Base-by-base conservation (phyloP, 2,113 vertebrate species). In the Leptosomus discolor region DNA sequence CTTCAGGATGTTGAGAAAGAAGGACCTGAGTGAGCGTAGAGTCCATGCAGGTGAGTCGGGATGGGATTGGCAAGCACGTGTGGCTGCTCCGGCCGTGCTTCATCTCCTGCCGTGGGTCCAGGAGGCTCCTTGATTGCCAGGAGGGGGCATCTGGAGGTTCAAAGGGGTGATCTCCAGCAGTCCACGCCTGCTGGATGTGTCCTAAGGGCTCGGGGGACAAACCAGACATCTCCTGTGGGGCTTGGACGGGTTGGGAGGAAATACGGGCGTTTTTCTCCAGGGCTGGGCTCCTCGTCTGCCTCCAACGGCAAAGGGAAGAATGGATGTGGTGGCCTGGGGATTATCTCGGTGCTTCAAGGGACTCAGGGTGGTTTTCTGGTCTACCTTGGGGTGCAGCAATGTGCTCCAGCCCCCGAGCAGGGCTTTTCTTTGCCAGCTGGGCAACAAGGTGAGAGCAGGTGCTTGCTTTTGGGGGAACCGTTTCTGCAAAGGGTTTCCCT, bases 31-130 rank as follows among this genome's bases (percentile, higher is more conserved):
- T 30, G 57, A 70, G 32, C 0, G 8, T 64, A n/a, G 85, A 83
- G 88, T 83, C 78, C 7, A 4, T 10, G 12, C 9, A 22, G 22
- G 36, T 73, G 83, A 50, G 54, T 19, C 0, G 15, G n/a, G 45
- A 1, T 14, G 43, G 43, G 63, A 23, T 51, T 67, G 63, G 50
- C 0, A 1, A 53, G 30, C 0, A 0, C 2, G 0, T 36, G 69
- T 48, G 63, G 51, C 54, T 65, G 63, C n/a, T 63, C 48, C 1
- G 7, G 27, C 27, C 1, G 2, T 53, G 57, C 21, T 89, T 83
- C 32, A 12, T 24, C 19, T 54, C 90, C 26, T 15, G 4, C 27
- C 0, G 0, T 30, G 26, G n/a, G 10, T 71, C 30, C 39, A 69
- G 56, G 50, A 78, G 51, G 21, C 34, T 89, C 32, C 46, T 64